Evolutionary conservation across 2,113 vertebrate species (phyloP).

Genomic region (Paradisaea rubra): DNA sequence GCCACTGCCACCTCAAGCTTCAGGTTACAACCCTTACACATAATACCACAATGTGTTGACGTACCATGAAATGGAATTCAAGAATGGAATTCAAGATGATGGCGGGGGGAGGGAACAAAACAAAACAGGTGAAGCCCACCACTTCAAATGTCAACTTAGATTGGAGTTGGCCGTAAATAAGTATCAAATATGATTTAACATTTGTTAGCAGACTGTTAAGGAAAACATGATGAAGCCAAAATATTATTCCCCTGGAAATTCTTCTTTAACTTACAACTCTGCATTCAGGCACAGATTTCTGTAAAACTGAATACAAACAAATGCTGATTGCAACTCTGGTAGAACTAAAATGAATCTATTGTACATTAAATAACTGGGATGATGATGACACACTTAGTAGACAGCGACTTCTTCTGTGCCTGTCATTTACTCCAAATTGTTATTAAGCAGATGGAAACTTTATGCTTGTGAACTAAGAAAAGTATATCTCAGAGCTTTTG

Average conservation of each 20-base stretch:
- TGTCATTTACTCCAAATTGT: background rate
- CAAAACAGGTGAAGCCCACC: background rate
- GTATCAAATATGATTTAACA: background rate
- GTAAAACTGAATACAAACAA: background rate
- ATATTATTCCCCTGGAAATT: background rate
- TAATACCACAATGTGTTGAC: background rate
- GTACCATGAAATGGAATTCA: background rate
- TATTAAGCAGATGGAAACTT: slow-evolving; percentile 25
- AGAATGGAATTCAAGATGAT: background rate
- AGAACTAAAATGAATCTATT: background rate
- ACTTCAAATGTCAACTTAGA: background rate
- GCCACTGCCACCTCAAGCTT: background rate
- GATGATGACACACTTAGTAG: background rate
- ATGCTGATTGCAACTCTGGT: background rate
- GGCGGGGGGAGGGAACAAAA: background rate
- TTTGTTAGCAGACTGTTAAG: background rate
- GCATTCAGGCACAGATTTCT: background rate
- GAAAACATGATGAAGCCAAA: background rate
- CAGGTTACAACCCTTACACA: background rate
- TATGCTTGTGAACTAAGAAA: background rate
- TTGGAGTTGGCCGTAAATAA: background rate
- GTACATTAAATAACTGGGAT: background rate
- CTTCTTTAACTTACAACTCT: background rate
- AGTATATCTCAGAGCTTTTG: background rate
- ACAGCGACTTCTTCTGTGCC: background rate